A percentile compares a stretch with the other conserved stretches of the same genome.
These are phyloP conservation scores for Nematolebias whitei DNA, from an alignment of 2,113 vertebrate species.

Conservation along the genomic window DNA sequence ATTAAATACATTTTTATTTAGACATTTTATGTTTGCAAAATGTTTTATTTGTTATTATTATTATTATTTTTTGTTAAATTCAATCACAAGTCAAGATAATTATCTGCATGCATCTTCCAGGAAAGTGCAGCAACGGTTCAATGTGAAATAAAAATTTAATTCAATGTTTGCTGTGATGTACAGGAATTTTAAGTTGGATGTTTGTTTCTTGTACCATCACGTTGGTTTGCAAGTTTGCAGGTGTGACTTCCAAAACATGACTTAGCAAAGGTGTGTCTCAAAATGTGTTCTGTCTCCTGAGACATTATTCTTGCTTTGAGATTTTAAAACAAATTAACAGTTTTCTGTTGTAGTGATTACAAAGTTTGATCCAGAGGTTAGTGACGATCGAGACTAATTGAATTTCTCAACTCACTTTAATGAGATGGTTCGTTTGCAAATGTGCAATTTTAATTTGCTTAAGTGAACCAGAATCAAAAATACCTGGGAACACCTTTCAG, in stretches of 20 bases:
- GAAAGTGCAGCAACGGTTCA: too few relatives aligned
- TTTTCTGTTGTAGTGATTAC: slow-evolving; percentile 11
- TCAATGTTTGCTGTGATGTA: too few relatives aligned
- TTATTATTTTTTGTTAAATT: too few relatives aligned
- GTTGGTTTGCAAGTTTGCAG: background rate
- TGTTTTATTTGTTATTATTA: too few relatives aligned
- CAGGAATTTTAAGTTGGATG: too few relatives aligned
- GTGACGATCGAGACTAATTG: slow-evolving; percentile 18
- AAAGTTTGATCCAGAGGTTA: background rate
- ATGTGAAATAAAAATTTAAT: too few relatives aligned
- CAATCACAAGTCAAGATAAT: too few relatives aligned
- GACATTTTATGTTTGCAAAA: too few relatives aligned
- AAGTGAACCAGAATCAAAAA: too few relatives aligned
- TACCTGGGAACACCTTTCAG: too few relatives aligned
- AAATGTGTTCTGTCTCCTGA: background rate
- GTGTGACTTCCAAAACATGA: background rate
- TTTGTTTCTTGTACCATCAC: background rate
- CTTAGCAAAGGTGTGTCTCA: background rate
- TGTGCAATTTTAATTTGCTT: background rate
- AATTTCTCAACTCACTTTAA: slow-evolving; percentile 14
- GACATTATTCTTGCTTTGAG: slow-evolving; percentile 8
- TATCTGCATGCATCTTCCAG: too few relatives aligned
- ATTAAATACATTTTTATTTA: background rate
- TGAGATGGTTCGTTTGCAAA: slow-evolving; percentile 9
- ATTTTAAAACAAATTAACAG: slow-evolving; percentile 2